Conservation (phyloP, 2,888 invertebrate species). For the Drosophila recens region DNA sequence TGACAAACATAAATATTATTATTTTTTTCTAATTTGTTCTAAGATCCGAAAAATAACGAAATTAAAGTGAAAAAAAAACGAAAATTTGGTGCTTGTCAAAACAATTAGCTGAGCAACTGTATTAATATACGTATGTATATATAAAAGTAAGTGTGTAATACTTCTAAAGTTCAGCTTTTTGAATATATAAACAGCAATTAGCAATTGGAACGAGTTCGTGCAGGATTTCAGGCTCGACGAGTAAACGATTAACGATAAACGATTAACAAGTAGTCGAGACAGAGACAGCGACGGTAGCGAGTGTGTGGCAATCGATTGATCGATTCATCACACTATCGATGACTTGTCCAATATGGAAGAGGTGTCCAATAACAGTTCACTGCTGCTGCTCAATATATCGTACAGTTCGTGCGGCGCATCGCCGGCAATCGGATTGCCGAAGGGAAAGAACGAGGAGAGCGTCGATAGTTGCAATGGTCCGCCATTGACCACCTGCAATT, state of each 20-base stretch:
- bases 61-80: not conserved
- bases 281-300: not conserved
- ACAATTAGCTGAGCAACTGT: not conserved
- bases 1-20: not conserved
- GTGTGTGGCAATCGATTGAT: slow-evolving; percentile 20
- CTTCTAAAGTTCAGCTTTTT: slow-evolving; percentile 72
- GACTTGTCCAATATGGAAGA: slow-evolving; percentile 85
- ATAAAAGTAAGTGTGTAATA: slow-evolving; percentile 64
- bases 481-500: slow-evolving; percentile 42
- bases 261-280: slow-evolving; percentile 18
- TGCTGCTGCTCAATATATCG: slow-evolving; percentile 84
- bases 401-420: slow-evolving; percentile 83
- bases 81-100: not conserved
- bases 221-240: slow-evolving; percentile 2
- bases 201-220: slow-evolving; percentile 33
- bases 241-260: slow-evolving; percentile 26
- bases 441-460: slow-evolving; percentile 85
- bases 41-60: not conserved
- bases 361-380: slow-evolving; percentile 83
- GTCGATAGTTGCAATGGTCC: slow-evolving; percentile 74
- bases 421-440: slow-evolving; percentile 82
- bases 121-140: slow-evolving; percentile 8
- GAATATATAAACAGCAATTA: slow-evolving; percentile 19
- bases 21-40: not conserved
- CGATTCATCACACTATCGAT: slow-evolving; percentile 79